Percentiles rank a stretch among this genome's conserved stretches.
These are phyloP conservation scores for Anser brachyrhynchus DNA, from an alignment of 2,113 vertebrate genomes.

Conservation along the genomic window DNA sequence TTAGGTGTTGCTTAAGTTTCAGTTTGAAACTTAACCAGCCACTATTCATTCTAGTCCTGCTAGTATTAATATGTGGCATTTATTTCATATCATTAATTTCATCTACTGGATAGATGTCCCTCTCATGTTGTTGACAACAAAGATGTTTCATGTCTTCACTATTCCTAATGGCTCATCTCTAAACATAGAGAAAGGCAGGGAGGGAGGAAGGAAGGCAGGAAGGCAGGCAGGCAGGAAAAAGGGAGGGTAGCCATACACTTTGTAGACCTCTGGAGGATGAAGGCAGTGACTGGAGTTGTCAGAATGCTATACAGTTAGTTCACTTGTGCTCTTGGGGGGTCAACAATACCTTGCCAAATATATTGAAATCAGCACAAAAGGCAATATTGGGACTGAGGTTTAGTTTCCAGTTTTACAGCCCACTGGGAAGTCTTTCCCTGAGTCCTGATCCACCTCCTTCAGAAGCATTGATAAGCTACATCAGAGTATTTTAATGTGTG, in stretches of 20 bases:
- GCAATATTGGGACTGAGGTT: background rate
- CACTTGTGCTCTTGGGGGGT: background rate
- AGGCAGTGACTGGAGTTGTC: background rate
- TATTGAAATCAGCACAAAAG: background rate
- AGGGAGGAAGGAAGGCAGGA: background rate
- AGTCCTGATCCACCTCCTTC: background rate
- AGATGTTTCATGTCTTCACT: background rate
- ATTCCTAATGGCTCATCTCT: background rate
- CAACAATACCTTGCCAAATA: background rate
- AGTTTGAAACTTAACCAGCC: background rate
- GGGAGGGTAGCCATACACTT: background rate
- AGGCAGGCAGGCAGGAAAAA: background rate
- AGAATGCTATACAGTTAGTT: background rate
- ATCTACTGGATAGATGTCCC: background rate
- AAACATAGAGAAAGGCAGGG: background rate
- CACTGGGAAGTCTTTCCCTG: background rate
- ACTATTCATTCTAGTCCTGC: background rate
- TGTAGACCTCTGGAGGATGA: background rate
- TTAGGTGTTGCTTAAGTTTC: background rate
- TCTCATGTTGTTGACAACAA: background rate
- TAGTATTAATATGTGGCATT: background rate
- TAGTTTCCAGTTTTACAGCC: background rate
- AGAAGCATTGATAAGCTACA: background rate
- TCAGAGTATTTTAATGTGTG: background rate
- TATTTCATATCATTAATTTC: background rate